Evolutionary conservation across 2,113 vertebrate species (phyloP).

Genomic region (Chamaetylas fuelleborni): DNA sequence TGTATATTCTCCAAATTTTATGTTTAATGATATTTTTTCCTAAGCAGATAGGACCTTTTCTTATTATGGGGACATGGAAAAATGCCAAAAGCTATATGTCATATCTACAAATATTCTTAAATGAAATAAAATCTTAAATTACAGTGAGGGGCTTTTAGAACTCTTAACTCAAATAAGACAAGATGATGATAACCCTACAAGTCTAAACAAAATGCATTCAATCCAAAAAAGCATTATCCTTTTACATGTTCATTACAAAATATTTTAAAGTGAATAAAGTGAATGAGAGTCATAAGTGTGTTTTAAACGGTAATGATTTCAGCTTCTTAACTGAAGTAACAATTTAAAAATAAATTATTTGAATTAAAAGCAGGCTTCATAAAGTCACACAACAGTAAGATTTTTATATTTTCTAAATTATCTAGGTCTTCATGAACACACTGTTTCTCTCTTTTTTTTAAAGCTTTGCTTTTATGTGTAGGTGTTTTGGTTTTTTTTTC

Average conservation of each 20-base stretch:
- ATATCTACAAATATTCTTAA: not conserved
- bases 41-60: not conserved
- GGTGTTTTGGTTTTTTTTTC: no score
- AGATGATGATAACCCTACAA: not conserved
- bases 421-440: not conserved
- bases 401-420: not conserved
- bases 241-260: not conserved
- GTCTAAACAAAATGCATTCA: not conserved
- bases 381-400: not conserved
- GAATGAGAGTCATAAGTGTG: not conserved
- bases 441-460: not conserved
- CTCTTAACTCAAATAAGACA: not conserved
- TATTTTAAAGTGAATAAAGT: not conserved
- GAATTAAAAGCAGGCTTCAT: not conserved
- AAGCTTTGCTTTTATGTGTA: not conserved
- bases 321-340: not conserved
- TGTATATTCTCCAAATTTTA: not conserved
- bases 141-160: not conserved
- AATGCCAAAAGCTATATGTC: not conserved
- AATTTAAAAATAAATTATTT: not conserved
- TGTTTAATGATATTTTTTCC: not conserved
- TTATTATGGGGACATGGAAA: not conserved
- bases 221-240: not conserved
- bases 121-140: not conserved
- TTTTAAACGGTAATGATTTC: not conserved